Evolutionary conservation across 1,140 invertebrate genomes (phyloP).

Genomic region (Galendromus occidentalis): DNA sequence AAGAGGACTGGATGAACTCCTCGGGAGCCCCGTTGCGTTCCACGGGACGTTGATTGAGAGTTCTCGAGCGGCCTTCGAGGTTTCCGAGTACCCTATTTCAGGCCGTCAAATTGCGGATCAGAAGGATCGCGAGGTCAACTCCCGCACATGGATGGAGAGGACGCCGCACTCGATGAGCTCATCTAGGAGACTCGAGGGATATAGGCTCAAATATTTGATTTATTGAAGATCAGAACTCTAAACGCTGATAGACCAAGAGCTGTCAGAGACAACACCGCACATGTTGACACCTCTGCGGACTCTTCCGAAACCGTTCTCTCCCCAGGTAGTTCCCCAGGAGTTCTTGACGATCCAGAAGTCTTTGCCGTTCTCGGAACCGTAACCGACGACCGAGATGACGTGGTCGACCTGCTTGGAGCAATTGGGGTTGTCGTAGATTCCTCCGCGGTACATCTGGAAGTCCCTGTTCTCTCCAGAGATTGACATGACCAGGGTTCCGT

Average conservation of each 20-base stretch:
- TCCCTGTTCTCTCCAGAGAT: not conserved
- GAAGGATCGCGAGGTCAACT: too few species aligned
- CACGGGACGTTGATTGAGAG: too few species aligned
- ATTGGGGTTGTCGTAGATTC: not conserved
- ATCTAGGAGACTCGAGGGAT: too few species aligned
- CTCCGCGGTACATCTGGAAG: not conserved
- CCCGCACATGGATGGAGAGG: too few species aligned
- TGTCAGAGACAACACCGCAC: constrained; percentile 1
- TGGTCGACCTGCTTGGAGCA: constrained; percentile 27
- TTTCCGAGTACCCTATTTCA: too few species aligned
- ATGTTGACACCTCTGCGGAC: not conserved
- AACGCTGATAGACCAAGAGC: not conserved
- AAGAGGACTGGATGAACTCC: too few species aligned
- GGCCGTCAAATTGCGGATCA: too few species aligned
- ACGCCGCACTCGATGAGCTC: too few species aligned
- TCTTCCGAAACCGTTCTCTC: constrained; percentile 13
- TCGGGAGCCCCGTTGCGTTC: too few species aligned
- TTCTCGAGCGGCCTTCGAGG: too few species aligned
- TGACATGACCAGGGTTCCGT: not conserved
- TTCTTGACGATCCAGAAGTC: constrained; percentile 21
- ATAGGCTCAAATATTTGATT: too few species aligned
- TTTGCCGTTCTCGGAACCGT: constrained; percentile 25
- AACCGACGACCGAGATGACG: constrained; percentile 35
- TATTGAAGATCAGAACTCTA: not conserved
- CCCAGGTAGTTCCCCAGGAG: constrained; percentile 19